Conservation (phyloP, 2,797 vertebrate species). For the Phaenicophaeus curvirostris region DNA sequence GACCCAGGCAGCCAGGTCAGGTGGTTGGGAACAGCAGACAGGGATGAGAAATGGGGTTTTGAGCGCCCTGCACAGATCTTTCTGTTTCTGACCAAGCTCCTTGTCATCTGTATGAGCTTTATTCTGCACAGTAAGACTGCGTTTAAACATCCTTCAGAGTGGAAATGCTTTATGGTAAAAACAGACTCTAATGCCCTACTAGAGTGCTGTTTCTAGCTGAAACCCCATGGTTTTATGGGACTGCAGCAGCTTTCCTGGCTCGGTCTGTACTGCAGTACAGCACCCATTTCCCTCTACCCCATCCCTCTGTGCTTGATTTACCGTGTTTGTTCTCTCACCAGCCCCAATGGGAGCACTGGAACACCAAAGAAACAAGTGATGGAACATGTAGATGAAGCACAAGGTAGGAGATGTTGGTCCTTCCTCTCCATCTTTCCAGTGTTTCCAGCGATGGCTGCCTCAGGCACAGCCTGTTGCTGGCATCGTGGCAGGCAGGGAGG, state of each 20-base stretch:
- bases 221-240: background rate
- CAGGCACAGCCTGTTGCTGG: background rate
- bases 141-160: background rate
- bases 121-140: background rate
- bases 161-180: background rate
- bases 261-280: too few relatives aligned
- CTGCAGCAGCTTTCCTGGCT: accelerated
- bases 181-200: accelerated
- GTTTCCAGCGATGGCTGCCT: background rate
- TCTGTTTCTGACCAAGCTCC: accelerated
- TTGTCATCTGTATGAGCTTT: accelerated
- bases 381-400: accelerated
- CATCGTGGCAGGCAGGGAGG: background rate
- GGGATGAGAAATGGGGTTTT: accelerated
- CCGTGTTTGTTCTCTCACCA: background rate
- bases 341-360: background rate
- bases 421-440: background rate
- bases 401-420: background rate
- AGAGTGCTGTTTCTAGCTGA: too few relatives aligned
- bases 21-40: background rate
- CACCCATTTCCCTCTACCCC: background rate
- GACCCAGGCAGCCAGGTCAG: background rate
- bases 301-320: background rate
- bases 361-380: background rate
- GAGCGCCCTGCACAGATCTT: accelerated